Base-by-base conservation (phyloP, 2,113 vertebrate species). In the Nerophis lumbriciformis region DNA sequence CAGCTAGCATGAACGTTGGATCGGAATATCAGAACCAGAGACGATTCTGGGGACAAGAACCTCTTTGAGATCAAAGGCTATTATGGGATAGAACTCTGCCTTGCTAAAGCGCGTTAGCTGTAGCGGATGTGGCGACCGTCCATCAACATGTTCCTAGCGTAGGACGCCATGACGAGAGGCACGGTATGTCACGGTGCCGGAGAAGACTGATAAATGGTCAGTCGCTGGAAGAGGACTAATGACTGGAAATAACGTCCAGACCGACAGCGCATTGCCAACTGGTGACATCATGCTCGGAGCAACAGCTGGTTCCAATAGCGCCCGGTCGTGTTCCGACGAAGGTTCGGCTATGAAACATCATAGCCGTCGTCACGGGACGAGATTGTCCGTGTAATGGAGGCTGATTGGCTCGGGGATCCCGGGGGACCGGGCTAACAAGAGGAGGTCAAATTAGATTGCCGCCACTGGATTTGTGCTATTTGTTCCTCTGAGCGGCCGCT, bases 261-360 rank as follows among this genome's bases (percentile, higher is more conserved):
- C 42, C 42, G 42, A 45, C 12, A 6, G 42, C 5, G 42, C 4
- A 11, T 11, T 12, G 42, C 42, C 42, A 12, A 11, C 4, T 11
- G 42, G 10, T 45, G 42, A 45, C 42, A 72, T 44, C 38, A 10
- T 4, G 81, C 67, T 82, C 71, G 79, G 73, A 85, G 83, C 76
- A 90, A 88, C 90, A 92, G 88, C 88, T 91, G 90, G 88, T 91
- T 91, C 75, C 69, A 90, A 91, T 92, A 81, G 79, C 59, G 69
- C 69, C 55, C 59, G 61, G 80, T 79, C 48, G 21, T 73, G 82
- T 71, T 76, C 79, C 77, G 78, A 86, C 87, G 82, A 87, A 65
- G 84, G 83, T 65, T 88, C 83, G 85, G 84, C 88, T 90, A 87
- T 86, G 87, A 90, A 89, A 84, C 90, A 90, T 87, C 89, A 86